Evolutionary conservation across 2,888 invertebrate genomes (phyloP).

Genomic region (Gandaritis pyraliata): DNA sequence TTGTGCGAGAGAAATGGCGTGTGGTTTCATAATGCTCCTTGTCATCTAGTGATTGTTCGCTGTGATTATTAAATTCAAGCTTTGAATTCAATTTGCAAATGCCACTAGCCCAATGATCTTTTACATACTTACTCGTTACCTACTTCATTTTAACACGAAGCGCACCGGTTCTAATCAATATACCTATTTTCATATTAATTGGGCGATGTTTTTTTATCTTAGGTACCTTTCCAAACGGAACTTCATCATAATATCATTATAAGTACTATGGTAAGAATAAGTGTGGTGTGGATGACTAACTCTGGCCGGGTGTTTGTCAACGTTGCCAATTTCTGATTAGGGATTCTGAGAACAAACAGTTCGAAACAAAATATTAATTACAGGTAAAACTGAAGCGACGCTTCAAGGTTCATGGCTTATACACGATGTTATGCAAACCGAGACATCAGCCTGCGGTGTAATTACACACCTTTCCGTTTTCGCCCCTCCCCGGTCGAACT

Average conservation of each 20-base stretch:
- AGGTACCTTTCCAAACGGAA: no score
- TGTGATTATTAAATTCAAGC: slow-evolving; percentile 48
- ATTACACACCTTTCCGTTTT: slow-evolving; percentile 65
- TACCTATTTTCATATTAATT: no score
- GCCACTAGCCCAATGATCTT: neutral
- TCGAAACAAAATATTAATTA: slow-evolving; percentile 47
- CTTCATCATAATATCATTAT: no score
- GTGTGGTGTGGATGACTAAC: slow-evolving; percentile 46
- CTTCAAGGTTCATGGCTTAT: slow-evolving; percentile 47
- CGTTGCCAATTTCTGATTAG: slow-evolving; percentile 55
- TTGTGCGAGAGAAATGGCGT: slow-evolving; percentile 75
- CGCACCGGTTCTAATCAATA: no score
- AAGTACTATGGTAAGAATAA: neutral
- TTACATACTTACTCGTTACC: no score
- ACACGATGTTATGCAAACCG: slow-evolving; percentile 71
- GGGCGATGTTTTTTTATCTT: no score
- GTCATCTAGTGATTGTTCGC: slow-evolving; percentile 70
- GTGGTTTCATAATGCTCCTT: slow-evolving; percentile 71
- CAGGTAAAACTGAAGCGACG: slow-evolving; percentile 43
- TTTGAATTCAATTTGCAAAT: slow-evolving; percentile 14
- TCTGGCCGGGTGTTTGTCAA: slow-evolving; percentile 50
- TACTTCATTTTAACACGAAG: no score
- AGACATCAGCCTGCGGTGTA: slow-evolving; percentile 58
- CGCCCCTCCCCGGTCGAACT: slow-evolving; percentile 43
- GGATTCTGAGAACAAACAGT: slow-evolving; percentile 55